A percentile compares a stretch with the other conserved stretches of the same genome.
Conservation (phyloP, 2,797 vertebrate species). For the Chelidonichthys spinosus region DNA sequence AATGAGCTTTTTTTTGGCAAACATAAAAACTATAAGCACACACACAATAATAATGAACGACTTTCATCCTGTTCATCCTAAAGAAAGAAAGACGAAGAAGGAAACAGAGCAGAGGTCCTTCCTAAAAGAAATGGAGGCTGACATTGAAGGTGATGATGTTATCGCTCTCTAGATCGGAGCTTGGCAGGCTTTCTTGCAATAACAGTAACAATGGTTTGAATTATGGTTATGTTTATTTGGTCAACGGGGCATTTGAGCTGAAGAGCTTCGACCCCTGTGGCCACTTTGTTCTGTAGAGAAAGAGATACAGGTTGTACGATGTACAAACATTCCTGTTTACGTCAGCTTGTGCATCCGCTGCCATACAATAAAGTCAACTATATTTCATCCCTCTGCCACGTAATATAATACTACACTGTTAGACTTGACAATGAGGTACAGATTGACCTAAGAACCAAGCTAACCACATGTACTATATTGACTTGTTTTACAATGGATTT, state of each 20-base stretch:
- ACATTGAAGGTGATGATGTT: constrained; percentile 12
- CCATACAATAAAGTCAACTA: background rate
- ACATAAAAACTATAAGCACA: background rate
- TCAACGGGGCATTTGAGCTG: background rate
- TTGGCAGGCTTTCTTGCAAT: constrained; percentile 15
- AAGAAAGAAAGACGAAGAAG: background rate
- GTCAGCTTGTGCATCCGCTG: background rate
- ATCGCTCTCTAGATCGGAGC: background rate
- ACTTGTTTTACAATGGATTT: background rate
- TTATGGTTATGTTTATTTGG: constrained; percentile 5
- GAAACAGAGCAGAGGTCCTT: background rate
- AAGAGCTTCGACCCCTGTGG: background rate
- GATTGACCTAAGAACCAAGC: background rate
- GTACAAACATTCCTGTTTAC: background rate
- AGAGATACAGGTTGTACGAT: background rate
- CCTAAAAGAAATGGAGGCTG: background rate
- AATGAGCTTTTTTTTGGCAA: background rate
- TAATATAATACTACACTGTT: background rate
- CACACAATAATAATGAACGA: background rate
- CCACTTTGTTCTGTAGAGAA: background rate
- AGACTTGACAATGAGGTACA: background rate
- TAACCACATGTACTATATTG: background rate
- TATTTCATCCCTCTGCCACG: background rate
- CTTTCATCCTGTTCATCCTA: background rate
- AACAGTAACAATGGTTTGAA: constrained; percentile 5